phyloP scores from a whole-genome alignment of 2,888 invertebrate species.

The Emmelina monodactyla region DNA sequence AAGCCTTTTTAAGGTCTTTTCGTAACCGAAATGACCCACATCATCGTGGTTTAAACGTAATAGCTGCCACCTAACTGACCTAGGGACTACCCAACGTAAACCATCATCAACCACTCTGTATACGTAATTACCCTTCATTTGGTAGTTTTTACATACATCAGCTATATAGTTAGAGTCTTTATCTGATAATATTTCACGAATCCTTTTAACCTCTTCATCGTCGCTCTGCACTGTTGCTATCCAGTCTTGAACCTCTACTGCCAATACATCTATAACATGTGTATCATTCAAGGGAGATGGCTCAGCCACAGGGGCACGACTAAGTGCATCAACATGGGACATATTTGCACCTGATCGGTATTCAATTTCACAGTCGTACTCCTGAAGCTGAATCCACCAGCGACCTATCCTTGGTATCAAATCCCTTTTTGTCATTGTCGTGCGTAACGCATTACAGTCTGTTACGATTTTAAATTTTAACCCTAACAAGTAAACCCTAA shows the following conservation, averaged over 20 bases:
- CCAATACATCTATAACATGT: constrained; percentile 2
- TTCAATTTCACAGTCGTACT: constrained; percentile 8
- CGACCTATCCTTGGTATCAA: constrained; percentile 14
- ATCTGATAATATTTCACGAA: neutral
- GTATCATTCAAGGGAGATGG: neutral
- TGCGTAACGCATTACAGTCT: constrained; percentile 15
- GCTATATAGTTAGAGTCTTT: neutral
- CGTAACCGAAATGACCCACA: constrained; percentile 8
- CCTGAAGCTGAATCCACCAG: constrained; percentile 14
- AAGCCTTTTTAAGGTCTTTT: constrained; percentile 4
- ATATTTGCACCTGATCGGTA: neutral
- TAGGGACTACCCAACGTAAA: constrained; percentile 4
- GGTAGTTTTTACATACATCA: neutral
- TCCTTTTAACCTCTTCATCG: constrained; percentile 8
- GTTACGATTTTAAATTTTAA: constrained; percentile 14
- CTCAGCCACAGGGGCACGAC: constrained; percentile 2
- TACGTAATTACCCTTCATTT: constrained; percentile 1
- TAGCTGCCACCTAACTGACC: constrained; percentile 4
- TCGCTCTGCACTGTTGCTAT: constrained; percentile 6
- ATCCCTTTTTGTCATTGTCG: constrained; percentile 15
- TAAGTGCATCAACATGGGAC: constrained; percentile 4
- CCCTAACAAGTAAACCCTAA: constrained; percentile 16
- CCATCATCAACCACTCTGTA: neutral
- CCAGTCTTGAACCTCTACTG: constrained; percentile 3
- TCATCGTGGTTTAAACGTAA: constrained; percentile 6